Evolutionary conservation across 2,113 vertebrate genomes (phyloP).

Genomic region (Heterotilapia buettikoferi): DNA sequence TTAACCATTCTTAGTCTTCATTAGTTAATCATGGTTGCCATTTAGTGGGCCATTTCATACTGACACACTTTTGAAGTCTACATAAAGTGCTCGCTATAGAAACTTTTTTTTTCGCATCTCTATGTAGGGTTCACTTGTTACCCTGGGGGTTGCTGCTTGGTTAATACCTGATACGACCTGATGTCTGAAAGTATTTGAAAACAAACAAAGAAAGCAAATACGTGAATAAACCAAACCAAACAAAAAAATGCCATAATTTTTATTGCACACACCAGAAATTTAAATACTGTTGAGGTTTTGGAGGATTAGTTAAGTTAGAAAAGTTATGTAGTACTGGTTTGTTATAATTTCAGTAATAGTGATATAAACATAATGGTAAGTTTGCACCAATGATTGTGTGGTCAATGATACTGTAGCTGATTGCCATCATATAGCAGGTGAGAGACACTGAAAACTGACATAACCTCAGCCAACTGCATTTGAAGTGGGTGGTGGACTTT

Average conservation of each 20-base stretch:
- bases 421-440: neutral
- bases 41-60: neutral
- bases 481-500: neutral
- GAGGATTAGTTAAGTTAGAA: neutral
- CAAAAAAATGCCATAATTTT: neutral
- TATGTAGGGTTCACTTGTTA: neutral
- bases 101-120: accelerated
- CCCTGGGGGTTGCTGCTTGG: neutral
- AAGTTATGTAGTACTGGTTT: neutral
- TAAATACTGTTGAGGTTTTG: neutral
- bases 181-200: neutral
- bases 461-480: neutral
- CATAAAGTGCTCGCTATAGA: neutral
- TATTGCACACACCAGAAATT: neutral
- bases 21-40: neutral
- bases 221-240: neutral
- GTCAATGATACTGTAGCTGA: neutral
- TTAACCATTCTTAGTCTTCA: neutral
- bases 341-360: neutral
- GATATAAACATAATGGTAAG: neutral
- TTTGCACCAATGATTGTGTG: neutral
- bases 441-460: neutral
- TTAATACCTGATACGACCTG: neutral
- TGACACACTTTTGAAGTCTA: neutral
- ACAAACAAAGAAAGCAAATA: neutral